phyloP scores from a whole-genome alignment of 2,113 vertebrate genomes.

The Megaptera novaeangliae region DNA sequence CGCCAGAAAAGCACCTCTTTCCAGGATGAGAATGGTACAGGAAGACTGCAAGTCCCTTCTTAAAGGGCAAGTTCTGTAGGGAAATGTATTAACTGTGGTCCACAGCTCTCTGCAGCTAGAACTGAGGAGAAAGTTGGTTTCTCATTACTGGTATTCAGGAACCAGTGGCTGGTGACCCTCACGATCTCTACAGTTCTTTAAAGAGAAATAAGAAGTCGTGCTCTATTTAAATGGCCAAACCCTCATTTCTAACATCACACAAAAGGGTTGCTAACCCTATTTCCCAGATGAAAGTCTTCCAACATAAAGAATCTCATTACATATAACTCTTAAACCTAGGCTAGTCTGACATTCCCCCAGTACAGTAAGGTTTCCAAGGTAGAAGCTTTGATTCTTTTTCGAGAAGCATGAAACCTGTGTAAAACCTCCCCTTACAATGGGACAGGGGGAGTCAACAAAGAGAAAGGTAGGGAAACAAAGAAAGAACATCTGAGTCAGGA shows the following conservation, averaged over 20 bases:
- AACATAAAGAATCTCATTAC: neutral
- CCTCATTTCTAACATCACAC: neutral
- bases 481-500: slow-evolving; percentile 48
- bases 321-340: neutral
- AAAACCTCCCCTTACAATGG: neutral
- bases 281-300: neutral
- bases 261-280: neutral
- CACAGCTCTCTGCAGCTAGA: neutral
- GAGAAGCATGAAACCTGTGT: neutral
- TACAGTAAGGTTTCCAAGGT: neutral
- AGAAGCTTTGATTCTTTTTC: neutral
- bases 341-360: neutral
- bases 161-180: neutral
- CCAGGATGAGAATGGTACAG: neutral
- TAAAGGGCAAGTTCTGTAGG: neutral
- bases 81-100: neutral
- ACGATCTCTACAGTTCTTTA: neutral
- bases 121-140: neutral
- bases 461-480: slow-evolving; percentile 45
- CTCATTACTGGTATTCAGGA: neutral
- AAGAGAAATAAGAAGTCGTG: neutral
- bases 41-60: neutral
- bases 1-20: neutral
- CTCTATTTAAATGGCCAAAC: neutral
- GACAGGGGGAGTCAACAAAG: slow-evolving; percentile 12